These are phyloP conservation scores for Acromyrmex heyeri DNA, from an alignment of 1,140 invertebrate genomes.

Conservation along the genomic window DNA sequence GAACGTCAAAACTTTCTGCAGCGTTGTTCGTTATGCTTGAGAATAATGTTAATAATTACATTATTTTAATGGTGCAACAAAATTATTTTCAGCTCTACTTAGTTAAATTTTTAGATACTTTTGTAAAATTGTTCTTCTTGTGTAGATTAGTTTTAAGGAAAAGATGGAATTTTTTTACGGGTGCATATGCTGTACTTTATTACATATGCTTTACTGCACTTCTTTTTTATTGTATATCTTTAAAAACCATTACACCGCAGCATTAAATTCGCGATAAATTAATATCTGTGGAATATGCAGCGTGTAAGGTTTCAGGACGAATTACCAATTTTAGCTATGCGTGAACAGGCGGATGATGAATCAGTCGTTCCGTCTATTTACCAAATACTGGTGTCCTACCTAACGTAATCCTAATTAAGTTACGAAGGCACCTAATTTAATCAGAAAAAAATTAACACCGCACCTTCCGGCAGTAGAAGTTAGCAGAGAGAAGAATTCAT, in stretches of 20 bases:
- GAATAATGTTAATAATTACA: no score
- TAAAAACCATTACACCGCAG: conserved; percentile 14
- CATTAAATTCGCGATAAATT: conserved; percentile 1
- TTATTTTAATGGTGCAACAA: no score
- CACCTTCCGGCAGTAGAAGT: not conserved
- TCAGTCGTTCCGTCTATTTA: conserved; percentile 10
- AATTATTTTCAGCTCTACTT: no score
- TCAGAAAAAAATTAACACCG: not conserved
- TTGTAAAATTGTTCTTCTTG: no score
- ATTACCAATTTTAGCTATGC: not conserved
- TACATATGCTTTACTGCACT: conserved; percentile 9
- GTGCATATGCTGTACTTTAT: not conserved
- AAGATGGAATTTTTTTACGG: not conserved
- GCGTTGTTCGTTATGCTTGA: no score
- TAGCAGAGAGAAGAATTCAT: not conserved
- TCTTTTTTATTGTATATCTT: conserved; percentile 42
- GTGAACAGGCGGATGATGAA: conserved; percentile 1
- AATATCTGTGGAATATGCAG: conserved; percentile 14
- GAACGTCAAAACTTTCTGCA: no score
- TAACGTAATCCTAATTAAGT: conserved; percentile 40
- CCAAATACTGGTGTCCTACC: not conserved
- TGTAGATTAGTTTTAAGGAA: not conserved
- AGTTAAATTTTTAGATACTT: no score
- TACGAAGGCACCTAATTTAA: conserved; percentile 53
- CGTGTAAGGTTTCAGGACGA: not conserved